phyloP scores from a whole-genome alignment of 2,888 invertebrate species.

The Drosophila cracens region DNA sequence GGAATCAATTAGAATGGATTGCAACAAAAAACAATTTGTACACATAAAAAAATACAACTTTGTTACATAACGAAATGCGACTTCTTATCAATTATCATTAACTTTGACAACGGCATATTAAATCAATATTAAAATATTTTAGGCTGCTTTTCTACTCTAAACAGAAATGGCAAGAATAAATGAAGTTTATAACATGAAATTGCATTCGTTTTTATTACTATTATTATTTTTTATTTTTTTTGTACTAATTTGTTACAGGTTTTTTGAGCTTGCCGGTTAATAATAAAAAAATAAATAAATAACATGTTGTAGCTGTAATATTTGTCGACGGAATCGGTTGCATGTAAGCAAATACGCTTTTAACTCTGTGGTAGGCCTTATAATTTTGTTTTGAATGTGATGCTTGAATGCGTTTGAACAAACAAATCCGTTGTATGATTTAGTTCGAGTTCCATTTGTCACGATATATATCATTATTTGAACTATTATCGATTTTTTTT shows the following conservation, averaged over 20 bases:
- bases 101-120: not conserved
- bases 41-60: not conserved
- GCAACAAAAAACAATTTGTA: not conserved
- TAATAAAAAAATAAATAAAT: not conserved
- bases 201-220: not conserved
- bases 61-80: not conserved
- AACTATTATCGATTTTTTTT: not conserved
- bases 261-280: not conserved
- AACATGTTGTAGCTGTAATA: not conserved
- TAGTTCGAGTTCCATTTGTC: conserved; percentile 2
- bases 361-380: conserved; percentile 10
- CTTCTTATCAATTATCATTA: not conserved
- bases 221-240: not conserved
- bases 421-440: conserved; percentile 6
- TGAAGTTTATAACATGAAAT: not conserved
- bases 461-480: conserved; percentile 12
- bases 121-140: not conserved
- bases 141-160: not conserved
- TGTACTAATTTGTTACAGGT: not conserved
- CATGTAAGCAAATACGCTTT: conserved; percentile 31
- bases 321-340: conserved; percentile 21
- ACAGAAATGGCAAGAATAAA: not conserved
- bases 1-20: not conserved
- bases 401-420: conserved; percentile 39
- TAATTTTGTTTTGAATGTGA: conserved; percentile 32